phyloP scores from a whole-genome alignment of 2,888 invertebrate genomes.

The Thereva unica region DNA sequence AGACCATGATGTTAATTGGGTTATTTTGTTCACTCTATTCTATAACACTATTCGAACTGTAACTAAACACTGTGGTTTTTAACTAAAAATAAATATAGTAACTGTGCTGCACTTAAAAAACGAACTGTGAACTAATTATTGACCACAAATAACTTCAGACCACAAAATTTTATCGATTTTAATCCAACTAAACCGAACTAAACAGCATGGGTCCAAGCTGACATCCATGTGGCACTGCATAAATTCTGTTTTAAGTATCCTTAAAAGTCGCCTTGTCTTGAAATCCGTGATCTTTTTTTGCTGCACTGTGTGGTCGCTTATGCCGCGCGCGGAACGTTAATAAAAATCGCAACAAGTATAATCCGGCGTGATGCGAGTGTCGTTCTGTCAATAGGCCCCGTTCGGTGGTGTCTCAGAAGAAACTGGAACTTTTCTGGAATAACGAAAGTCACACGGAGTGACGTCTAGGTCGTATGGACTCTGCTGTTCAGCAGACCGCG shows the following conservation, averaged over 20 bases:
- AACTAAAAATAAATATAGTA: no score
- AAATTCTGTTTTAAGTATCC: conserved; percentile 12
- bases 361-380: conserved; percentile 24
- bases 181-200: no score
- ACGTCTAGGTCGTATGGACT: conserved; percentile 40
- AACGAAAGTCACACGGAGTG: conserved; percentile 37
- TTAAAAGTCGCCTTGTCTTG: neutral
- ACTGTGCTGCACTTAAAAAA: no score
- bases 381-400: conserved; percentile 12
- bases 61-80: no score
- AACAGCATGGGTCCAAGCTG: neutral
- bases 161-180: no score
- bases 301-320: no score
- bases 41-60: no score
- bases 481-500: conserved; percentile 30
- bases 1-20: no score
- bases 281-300: neutral
- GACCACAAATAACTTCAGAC: no score
- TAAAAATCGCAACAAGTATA: neutral
- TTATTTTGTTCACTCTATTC: no score
- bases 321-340: no score
- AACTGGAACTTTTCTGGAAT: conserved; percentile 36
- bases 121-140: no score
- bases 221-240: conserved; percentile 11
- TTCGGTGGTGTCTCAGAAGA: conserved; percentile 25